These are phyloP conservation scores for Percina caprodes DNA, from an alignment of 2,113 vertebrate species.

Conservation along the genomic window DNA sequence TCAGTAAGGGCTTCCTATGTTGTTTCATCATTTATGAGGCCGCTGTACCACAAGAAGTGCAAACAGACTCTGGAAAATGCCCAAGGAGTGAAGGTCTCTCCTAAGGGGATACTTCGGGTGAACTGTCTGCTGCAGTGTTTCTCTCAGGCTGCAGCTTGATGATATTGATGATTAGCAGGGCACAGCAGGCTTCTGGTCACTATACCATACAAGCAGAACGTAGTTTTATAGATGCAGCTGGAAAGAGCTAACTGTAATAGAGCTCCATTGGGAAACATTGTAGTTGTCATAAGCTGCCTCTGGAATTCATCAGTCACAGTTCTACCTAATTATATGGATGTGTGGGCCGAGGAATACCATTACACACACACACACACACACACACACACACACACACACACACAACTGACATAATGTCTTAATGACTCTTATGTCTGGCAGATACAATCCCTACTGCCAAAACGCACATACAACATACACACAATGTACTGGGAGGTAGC, in stretches of 20 bases:
- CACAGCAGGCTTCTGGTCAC: not conserved
- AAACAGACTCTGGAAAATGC: not conserved
- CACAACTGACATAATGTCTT: conserved; percentile 6
- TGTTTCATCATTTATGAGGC: conserved; percentile 6
- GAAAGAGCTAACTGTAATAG: not conserved
- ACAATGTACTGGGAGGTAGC: not conserved
- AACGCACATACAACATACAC: conserved; percentile 25
- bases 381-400: conserved; percentile 3
- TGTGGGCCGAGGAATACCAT: conserved; percentile 47
- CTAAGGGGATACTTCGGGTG: not conserved
- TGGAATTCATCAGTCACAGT: conserved; percentile 21
- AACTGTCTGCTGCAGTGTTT: conserved; percentile 28
- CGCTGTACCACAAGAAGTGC: not conserved
- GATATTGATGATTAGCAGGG: not conserved
- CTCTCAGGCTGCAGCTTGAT: conserved; percentile 10
- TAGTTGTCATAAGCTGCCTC: conserved; percentile 5
- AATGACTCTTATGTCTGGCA: conserved; percentile 22
- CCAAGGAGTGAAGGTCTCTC: conserved; percentile 13
- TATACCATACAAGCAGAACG: not conserved
- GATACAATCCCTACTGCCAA: conserved; percentile 21
- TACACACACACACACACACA: conserved; percentile 1
- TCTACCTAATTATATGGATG: conserved; percentile 26
- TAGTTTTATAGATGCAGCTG: not conserved
- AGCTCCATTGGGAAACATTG: not conserved
- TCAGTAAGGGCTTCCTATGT: not conserved